Evolutionary conservation across 2,888 invertebrate genomes (phyloP).

Genomic region (Euplexia lucipara): DNA sequence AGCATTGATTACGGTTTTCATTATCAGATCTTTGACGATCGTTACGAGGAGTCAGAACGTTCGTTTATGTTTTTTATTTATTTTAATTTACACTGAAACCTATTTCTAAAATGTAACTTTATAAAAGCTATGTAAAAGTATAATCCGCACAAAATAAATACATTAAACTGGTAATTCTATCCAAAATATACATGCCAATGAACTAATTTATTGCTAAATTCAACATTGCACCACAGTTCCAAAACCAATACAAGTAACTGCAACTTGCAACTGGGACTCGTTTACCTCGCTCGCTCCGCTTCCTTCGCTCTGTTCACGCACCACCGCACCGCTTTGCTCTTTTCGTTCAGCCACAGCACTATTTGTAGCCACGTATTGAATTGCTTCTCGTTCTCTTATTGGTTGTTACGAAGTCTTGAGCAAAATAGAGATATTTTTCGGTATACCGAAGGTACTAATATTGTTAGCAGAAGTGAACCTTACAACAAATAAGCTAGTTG

Average conservation of each 20-base stretch:
- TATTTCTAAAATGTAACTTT: neutral
- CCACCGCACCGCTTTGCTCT: neutral
- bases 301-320: slow-evolving; percentile 22
- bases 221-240: neutral
- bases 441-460: too few species aligned
- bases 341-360: slow-evolving; percentile 4
- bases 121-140: too few species aligned
- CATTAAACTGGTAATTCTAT: neutral
- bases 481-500: too few species aligned
- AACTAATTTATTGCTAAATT: slow-evolving; percentile 7
- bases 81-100: too few species aligned
- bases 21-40: too few species aligned
- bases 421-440: neutral
- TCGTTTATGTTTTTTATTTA: neutral
- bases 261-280: slow-evolving; percentile 4
- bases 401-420: slow-evolving; percentile 2
- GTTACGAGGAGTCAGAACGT: too few species aligned
- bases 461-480: too few species aligned
- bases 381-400: slow-evolving; percentile 18
- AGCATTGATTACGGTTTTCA: too few species aligned
- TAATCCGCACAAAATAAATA: neutral
- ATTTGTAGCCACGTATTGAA: slow-evolving; percentile 24
- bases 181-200: neutral
- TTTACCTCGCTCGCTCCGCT: slow-evolving; percentile 25
- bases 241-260: slow-evolving; percentile 12